Conservation (phyloP, 2,888 invertebrate species). For the Trilocha varians region DNA sequence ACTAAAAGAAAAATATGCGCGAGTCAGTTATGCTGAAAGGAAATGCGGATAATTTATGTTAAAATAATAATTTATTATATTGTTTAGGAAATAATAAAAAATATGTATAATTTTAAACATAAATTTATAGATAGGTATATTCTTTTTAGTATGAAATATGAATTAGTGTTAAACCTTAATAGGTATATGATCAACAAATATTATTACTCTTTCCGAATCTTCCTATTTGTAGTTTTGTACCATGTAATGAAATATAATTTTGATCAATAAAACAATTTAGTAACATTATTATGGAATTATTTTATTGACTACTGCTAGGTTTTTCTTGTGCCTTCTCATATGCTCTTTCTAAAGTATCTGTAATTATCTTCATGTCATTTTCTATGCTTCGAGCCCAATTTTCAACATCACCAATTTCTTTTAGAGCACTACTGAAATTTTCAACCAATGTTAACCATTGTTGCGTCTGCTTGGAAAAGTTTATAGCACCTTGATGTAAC, state of each 20-base stretch:
- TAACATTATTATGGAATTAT: neutral
- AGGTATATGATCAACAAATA: too few species aligned
- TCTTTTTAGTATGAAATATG: too few species aligned
- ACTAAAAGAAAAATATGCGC: constrained; percentile 48
- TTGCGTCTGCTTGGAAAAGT: constrained; percentile 96
- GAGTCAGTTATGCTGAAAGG: constrained; percentile 32
- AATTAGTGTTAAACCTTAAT: too few species aligned
- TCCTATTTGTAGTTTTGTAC: too few species aligned
- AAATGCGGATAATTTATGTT: constrained; percentile 20
- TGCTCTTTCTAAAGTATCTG: constrained; percentile 93
- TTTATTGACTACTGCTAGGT: constrained; percentile 30
- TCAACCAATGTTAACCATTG: constrained; percentile 96
- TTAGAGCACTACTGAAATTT: constrained; percentile 87
- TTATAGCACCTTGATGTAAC: constrained; percentile 92
- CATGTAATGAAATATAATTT: too few species aligned
- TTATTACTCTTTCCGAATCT: too few species aligned
- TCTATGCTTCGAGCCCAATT: constrained; percentile 99
- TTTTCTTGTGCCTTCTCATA: constrained; percentile 81
- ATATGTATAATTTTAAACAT: too few species aligned
- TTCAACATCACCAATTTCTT: constrained; percentile 98
- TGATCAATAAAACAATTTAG: neutral
- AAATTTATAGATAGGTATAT: too few species aligned
- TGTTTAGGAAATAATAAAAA: too few species aligned
- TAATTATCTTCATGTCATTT: constrained; percentile 93
- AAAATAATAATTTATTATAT: neutral